Percentiles rank a stretch among this genome's conserved stretches.
These are phyloP conservation scores for Pogonocichla stellata DNA, from an alignment of 2,113 vertebrate species.

Conservation along the genomic window DNA sequence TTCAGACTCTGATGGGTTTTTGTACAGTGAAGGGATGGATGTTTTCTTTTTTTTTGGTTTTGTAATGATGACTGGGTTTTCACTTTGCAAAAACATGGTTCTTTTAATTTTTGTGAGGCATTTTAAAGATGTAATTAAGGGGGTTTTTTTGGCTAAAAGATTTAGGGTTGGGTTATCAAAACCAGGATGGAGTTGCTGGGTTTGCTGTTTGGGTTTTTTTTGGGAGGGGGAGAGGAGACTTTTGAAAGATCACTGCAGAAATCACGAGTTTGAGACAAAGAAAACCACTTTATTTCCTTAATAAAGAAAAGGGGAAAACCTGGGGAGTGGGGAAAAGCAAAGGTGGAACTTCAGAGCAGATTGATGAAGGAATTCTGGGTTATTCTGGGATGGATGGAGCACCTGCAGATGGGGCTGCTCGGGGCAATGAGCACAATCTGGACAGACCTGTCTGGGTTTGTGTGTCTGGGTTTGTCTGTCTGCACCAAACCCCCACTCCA, in stretches of 20 bases:
- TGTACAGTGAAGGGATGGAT: too few species aligned
- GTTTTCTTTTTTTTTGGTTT: too few species aligned
- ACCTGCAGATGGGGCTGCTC: constrained; percentile 50
- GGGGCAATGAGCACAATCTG: constrained; percentile 23
- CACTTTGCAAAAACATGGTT: too few species aligned
- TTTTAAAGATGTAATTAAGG: too few species aligned
- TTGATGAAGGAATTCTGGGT: constrained; percentile 39
- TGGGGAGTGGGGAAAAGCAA: background rate
- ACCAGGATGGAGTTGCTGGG: background rate
- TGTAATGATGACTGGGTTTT: too few species aligned
- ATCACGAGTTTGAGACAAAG: background rate
- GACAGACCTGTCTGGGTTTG: background rate
- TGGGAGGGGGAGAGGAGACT: background rate
- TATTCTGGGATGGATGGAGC: constrained; percentile 22
- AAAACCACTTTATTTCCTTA: background rate
- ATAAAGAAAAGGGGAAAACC: background rate
- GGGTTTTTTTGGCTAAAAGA: too few species aligned
- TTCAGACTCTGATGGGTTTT: too few species aligned
- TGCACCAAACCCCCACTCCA: background rate
- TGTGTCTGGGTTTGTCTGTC: too few species aligned
- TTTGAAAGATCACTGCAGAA: background rate
- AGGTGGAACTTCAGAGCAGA: constrained; percentile 29
- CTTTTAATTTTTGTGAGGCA: too few species aligned
- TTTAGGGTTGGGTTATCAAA: background rate
- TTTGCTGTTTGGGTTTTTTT: background rate